Base-by-base conservation (phyloP, 1,140 invertebrate genomes). In the Platyscapa corneri region DNA sequence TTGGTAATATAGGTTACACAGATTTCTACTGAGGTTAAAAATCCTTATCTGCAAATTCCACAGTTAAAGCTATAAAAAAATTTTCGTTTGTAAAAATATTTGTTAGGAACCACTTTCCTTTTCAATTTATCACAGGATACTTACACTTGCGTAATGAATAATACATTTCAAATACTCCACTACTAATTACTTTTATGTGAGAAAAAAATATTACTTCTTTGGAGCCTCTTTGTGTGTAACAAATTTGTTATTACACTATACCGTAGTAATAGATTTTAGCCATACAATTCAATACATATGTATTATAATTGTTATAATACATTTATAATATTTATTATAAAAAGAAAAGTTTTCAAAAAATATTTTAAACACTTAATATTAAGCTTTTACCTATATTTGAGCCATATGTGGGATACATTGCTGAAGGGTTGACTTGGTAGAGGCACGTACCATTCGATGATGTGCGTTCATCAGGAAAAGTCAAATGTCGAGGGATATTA, bases 401-500 rank as follows among this genome's bases (percentile, higher is more conserved):
- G 18, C 56, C 67, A 75, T 76, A 49, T 65, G 42, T 65, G 60
- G 42, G 64, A 53, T 82, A 27, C n/a, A 8, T 79, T 53, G 46
- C 72, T n/a, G 86, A 88, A 90, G 87, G 88, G 87, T 85, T 86
- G 86, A 84, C 87, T 87, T 85, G 86, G 88, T 83, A 88, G 91
- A 91, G 83, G 90, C 90, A 89, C 84, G 86, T 86, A 27, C 87
- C 86, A 90, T 89, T 89, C 34, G 32, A 90, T 90, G 90, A 86
- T 89, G 86, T 91, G 89, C 92, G 90, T 91, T 93, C 92, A 92
- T 93, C 93, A 92, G 92, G 91, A 89, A 89, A 92, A 90, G 91
- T 92, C 90, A 90, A 92, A 89, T 89, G 91, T 88, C 89, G 87
- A 90, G 89, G 90, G 90, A 92, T 93, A 93, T 93, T 93, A 93